These are phyloP conservation scores for Vultur gryphus DNA, from an alignment of 2,797 vertebrate species.

Conservation along the genomic window DNA sequence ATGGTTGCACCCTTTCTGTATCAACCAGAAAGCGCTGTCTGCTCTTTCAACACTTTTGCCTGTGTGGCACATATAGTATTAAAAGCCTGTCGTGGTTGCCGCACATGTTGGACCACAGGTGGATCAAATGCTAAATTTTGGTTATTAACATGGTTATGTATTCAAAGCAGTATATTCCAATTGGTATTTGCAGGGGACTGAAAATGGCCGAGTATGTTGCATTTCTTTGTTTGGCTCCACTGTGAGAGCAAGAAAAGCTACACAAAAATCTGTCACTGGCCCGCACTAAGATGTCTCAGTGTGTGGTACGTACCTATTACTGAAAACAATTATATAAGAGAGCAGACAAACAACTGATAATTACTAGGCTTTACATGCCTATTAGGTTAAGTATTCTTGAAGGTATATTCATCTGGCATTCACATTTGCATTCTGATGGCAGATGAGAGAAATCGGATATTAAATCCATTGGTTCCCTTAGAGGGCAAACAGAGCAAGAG, in stretches of 20 bases:
- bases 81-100: neutral
- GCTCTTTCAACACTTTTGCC: neutral
- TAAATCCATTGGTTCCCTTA: neutral
- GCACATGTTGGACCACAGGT: neutral
- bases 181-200: neutral
- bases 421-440: conserved; percentile 18
- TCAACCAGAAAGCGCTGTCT: neutral
- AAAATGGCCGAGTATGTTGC: fast-evolving
- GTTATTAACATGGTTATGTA: neutral
- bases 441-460: neutral
- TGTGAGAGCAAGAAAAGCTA: neutral
- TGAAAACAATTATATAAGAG: neutral
- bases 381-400: conserved; percentile 55
- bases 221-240: neutral
- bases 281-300: neutral
- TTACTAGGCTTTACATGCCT: conserved; percentile 25
- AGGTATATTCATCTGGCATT: conserved; percentile 14
- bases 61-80: fast-evolving
- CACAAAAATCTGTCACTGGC: neutral
- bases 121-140: neutral
- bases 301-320: neutral
- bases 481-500: neutral
- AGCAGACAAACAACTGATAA: conserved; percentile 29
- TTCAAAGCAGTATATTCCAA: fast-evolving
- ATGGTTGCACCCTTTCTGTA: neutral